A percentile compares a stretch with the other conserved stretches of the same genome.
Evolutionary conservation across 2,797 vertebrate species (phyloP).

Genomic region (Sebastes paucispinis): DNA sequence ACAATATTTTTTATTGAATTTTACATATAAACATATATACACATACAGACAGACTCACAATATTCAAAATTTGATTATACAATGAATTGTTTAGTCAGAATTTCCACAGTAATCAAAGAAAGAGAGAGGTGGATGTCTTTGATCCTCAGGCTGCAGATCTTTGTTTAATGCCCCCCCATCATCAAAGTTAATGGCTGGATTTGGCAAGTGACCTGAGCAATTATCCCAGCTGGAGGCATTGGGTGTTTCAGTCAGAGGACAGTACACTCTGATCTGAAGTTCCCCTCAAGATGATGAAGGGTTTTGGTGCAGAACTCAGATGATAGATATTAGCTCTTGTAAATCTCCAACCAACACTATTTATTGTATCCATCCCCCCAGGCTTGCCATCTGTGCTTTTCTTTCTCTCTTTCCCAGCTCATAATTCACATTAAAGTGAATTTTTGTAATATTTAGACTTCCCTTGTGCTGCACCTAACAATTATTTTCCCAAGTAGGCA

Average conservation of each 20-base stretch:
- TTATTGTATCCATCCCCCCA: conserved; percentile 14
- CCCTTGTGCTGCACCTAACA: not conserved
- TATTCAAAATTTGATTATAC: no score
- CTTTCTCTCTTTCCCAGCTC: conserved; percentile 5
- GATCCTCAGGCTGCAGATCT: conserved; percentile 36
- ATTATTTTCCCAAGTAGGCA: not conserved
- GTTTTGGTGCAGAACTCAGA: conserved; percentile 21
- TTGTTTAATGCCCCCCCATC: conserved; percentile 27
- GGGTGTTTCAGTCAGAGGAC: conserved; percentile 27
- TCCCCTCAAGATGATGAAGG: conserved; percentile 28
- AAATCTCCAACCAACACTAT: conserved; percentile 24
- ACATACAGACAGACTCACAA: no score
- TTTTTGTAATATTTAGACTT: no score
- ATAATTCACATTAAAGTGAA: conserved; percentile 30
- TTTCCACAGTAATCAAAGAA: no score
- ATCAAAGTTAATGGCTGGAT: conserved; percentile 51
- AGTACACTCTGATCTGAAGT: conserved; percentile 38
- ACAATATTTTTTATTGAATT: no score
- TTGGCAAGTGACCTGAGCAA: conserved; percentile 56
- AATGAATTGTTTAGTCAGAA: no score
- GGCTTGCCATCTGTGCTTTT: conserved; percentile 18
- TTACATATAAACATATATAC: no score
- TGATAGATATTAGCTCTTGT: conserved; percentile 35
- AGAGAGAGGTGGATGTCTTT: conserved; percentile 15
- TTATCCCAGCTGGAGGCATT: conserved; percentile 51